Conservation (phyloP, 92 coral and sea anemone genomes). For the Micromussa lordhowensis region DNA sequence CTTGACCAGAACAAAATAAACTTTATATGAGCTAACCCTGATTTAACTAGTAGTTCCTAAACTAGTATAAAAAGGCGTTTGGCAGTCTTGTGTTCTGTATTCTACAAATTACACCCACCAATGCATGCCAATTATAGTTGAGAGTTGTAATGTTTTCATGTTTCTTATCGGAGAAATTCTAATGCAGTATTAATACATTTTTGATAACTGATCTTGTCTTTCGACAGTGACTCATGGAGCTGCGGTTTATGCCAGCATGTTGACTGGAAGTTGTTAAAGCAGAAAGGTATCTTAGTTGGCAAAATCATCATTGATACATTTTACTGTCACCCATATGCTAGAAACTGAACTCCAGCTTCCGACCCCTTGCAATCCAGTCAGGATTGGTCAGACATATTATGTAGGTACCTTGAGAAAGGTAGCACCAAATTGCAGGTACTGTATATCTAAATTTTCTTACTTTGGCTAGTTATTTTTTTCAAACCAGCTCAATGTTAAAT, state of each 20-base stretch:
- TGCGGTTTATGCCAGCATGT: constrained; percentile 89
- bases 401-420: too few relatives aligned
- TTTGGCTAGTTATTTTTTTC: too few relatives aligned
- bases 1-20: neutral
- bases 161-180: too few relatives aligned
- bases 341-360: neutral
- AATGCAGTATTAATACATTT: too few relatives aligned
- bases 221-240: constrained; percentile 91
- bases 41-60: neutral
- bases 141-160: too few relatives aligned
- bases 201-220: neutral
- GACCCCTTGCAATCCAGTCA: neutral
- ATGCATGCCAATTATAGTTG: neutral
- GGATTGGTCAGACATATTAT: neutral
- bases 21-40: neutral
- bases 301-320: neutral
- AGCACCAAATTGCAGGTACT: too few relatives aligned
- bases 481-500: too few relatives aligned
- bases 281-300: constrained; percentile 65
- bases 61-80: neutral
- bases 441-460: too few relatives aligned
- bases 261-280: constrained; percentile 66
- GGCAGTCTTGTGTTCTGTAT: neutral
- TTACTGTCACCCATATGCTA: neutral
- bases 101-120: neutral